These are phyloP conservation scores for Lamellibrachia luymesi DNA, from an alignment of 1,140 invertebrate genomes.

Conservation along the genomic window DNA sequence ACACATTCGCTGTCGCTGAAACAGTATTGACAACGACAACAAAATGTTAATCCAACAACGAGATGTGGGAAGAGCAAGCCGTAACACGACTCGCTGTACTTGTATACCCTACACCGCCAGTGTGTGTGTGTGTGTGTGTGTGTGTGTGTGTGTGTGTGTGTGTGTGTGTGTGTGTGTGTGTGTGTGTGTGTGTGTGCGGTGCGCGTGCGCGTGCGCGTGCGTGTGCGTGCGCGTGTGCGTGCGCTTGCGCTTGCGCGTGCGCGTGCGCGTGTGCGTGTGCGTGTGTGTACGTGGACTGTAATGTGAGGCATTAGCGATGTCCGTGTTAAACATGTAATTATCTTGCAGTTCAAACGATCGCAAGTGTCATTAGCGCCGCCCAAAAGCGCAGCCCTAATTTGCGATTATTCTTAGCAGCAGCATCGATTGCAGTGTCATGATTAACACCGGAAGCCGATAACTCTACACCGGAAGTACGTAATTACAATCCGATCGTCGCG, in stretches of 20 bases:
- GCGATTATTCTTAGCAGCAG: background rate
- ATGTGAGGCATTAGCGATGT: background rate
- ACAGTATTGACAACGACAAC: background rate
- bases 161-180: background rate
- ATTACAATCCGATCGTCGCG: background rate
- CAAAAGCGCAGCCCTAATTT: background rate
- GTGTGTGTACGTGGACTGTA: background rate
- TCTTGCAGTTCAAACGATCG: background rate
- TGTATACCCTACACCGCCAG: background rate
- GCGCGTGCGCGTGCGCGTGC: background rate
- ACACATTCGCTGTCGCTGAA: background rate
- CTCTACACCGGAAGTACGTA: background rate
- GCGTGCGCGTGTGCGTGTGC: too few species aligned
- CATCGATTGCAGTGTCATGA: background rate
- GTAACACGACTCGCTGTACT: background rate
- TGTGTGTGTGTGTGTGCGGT: too few species aligned
- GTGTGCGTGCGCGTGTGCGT: background rate
- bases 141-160: too few species aligned
- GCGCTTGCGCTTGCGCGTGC: too few species aligned
- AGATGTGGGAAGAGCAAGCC: background rate
- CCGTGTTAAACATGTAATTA: background rate
- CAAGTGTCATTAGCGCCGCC: background rate
- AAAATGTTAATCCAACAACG: background rate
- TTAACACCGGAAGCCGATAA: background rate
- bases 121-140: background rate